These are phyloP conservation scores for Cisticola juncidis DNA, from an alignment of 2,113 vertebrate species.

Conservation along the genomic window DNA sequence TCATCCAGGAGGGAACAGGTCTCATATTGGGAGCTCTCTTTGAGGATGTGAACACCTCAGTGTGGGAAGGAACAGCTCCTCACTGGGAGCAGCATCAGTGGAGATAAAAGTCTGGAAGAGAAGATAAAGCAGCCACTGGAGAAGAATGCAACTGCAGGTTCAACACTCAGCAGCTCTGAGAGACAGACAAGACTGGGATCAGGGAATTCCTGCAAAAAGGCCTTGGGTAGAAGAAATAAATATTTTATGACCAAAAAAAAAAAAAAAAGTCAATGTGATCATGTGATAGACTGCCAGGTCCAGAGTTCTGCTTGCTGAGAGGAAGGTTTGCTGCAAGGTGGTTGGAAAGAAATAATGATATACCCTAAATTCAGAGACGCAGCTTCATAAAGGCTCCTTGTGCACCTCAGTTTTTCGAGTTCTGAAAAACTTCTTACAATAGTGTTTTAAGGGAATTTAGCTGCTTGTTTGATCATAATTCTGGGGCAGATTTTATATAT, in stretches of 20 bases:
- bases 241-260: neutral
- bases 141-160: neutral
- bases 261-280: rapidly evolving
- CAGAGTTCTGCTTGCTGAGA: neutral
- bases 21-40: neutral
- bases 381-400: neutral
- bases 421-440: neutral
- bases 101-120: neutral
- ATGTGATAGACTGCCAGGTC: neutral
- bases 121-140: neutral
- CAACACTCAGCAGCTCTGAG: neutral
- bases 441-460: neutral
- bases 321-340: neutral
- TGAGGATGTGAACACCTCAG: neutral
- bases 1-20: neutral
- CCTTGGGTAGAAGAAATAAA: neutral
- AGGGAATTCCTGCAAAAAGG: neutral
- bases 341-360: neutral
- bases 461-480: neutral
- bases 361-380: neutral
- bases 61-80: neutral
- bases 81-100: neutral
- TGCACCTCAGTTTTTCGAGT: neutral
- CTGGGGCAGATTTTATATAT: neutral
- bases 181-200: neutral